Conservation (phyloP, 2,113 vertebrate genomes). For the Emydura subglobosa region DNA sequence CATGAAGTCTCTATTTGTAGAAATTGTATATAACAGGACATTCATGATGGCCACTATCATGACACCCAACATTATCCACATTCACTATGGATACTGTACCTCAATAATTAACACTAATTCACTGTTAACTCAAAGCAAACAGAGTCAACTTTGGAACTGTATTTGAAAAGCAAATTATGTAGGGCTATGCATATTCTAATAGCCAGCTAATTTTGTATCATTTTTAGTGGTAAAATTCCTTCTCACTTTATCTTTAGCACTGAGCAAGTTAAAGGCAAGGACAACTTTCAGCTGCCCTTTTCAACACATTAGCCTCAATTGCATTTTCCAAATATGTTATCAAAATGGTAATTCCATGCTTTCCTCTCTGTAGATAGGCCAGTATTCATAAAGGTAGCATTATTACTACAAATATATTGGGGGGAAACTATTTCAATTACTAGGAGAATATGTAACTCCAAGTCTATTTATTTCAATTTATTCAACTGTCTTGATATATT, state of each 20-base stretch:
- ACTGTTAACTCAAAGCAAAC: background rate
- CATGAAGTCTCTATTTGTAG: background rate
- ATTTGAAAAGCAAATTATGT: slow-evolving; percentile 20
- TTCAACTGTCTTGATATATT: slow-evolving; percentile 86
- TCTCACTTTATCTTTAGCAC: slow-evolving; percentile 53
- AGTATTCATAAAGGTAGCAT: slow-evolving; percentile 81
- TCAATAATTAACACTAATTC: background rate
- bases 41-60: background rate
- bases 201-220: slow-evolving; percentile 54
- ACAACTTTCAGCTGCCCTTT: slow-evolving; percentile 80
- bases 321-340: slow-evolving; percentile 83
- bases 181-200: slow-evolving; percentile 7
- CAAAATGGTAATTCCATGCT: slow-evolving; percentile 86
- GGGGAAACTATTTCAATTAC: slow-evolving; percentile 86
- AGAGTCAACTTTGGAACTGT: background rate
- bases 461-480: slow-evolving; percentile 90
- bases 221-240: slow-evolving; percentile 13
- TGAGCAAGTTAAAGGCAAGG: slow-evolving; percentile 70
- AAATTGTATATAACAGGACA: background rate
- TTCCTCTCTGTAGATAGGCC: slow-evolving; percentile 76
- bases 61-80: background rate
- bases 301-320: slow-evolving; percentile 80
- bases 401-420: slow-evolving; percentile 83
- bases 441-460: slow-evolving; percentile 82
- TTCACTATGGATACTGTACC: background rate